A percentile compares a stretch with the other conserved stretches of the same genome.
Evolutionary conservation across 2,797 vertebrate species (phyloP).

Genomic region (Choloepus didactylus): DNA sequence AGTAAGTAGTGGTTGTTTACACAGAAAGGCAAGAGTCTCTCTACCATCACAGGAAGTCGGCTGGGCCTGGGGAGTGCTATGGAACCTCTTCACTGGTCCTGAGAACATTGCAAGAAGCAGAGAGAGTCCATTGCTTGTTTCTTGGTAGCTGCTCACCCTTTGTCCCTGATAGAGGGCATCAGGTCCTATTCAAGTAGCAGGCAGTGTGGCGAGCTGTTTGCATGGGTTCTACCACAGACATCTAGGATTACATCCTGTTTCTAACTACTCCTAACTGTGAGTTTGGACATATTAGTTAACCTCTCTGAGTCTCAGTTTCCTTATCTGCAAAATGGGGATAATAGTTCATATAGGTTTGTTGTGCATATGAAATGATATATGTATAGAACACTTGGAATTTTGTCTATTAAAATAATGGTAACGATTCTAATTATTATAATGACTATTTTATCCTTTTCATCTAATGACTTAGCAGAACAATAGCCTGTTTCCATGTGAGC

Average conservation of each 20-base stretch:
- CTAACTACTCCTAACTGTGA: neutral
- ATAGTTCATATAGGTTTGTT: neutral
- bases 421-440: neutral
- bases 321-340: neutral
- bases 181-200: rapidly evolving
- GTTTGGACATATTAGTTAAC: neutral
- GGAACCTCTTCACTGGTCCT: neutral
- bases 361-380: rapidly evolving
- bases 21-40: neutral
- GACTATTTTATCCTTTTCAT: neutral
- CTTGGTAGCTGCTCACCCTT: neutral
- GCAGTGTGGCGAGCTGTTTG: rapidly evolving
- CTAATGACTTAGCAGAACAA: neutral
- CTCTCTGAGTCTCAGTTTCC: neutral
- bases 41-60: no score
- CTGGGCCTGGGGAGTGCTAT: neutral
- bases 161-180: neutral
- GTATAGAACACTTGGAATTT: neutral
- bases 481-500: neutral
- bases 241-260: neutral
- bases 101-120: neutral
- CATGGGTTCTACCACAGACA: neutral
- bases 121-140: neutral
- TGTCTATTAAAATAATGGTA: neutral
- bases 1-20: neutral